phyloP scores from a whole-genome alignment of 1,140 invertebrate species.

The Brachionus calyciflorus region DNA sequence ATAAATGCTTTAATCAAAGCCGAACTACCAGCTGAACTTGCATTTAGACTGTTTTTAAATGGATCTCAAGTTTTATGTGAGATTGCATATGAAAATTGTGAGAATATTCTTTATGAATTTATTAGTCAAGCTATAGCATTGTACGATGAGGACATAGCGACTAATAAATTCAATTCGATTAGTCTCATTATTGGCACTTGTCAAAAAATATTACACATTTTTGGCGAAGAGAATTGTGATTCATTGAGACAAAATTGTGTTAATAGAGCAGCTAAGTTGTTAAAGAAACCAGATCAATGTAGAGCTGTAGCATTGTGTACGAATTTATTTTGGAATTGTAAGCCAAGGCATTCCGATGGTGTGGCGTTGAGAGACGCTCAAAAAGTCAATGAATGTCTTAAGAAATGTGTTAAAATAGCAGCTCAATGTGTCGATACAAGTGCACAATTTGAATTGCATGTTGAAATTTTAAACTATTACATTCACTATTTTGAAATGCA shows the following conservation, averaged over 20 bases:
- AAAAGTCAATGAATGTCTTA: conserved; percentile 86
- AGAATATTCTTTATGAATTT: conserved; percentile 96
- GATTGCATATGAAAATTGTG: conserved; percentile 87
- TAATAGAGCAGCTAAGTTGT: conserved; percentile 83
- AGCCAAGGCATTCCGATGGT: not conserved
- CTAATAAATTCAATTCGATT: conserved; percentile 90
- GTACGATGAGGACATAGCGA: conserved; percentile 97
- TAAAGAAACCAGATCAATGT: conserved; percentile 96
- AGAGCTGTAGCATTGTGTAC: conserved; percentile 83
- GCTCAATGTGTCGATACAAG: conserved; percentile 96
- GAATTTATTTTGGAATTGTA: conserved; percentile 80
- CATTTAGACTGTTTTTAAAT: conserved; percentile 83
- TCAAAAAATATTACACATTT: conserved; percentile 69
- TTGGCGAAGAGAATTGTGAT: conserved; percentile 93
- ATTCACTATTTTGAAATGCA: conserved; percentile 89
- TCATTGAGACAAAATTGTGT: conserved; percentile 90
- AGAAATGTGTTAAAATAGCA: conserved; percentile 88
- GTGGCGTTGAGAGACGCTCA: not conserved
- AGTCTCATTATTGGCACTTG: conserved; percentile 92
- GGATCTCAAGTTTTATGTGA: conserved; percentile 86
- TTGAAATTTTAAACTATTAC: conserved; percentile 89
- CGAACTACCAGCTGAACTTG: conserved; percentile 76
- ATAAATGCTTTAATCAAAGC: conserved; percentile 88
- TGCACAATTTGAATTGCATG: conserved; percentile 90
- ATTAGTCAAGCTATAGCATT: conserved; percentile 95